These are phyloP conservation scores for Rynchops niger DNA, from an alignment of 2,113 vertebrate species.

Conservation along the genomic window DNA sequence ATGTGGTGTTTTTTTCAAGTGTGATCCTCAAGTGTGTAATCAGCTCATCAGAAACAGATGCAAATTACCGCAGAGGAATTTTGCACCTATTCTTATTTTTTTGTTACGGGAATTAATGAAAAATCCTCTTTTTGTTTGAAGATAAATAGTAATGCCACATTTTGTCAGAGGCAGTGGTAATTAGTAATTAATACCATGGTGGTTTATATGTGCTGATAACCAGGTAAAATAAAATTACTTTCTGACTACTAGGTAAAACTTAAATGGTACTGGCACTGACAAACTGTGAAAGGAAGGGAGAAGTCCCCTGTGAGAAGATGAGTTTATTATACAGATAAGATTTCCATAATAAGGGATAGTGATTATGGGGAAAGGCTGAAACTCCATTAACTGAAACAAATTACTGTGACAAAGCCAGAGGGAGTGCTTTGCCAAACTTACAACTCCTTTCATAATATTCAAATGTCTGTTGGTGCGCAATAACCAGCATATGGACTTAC, in stretches of 20 bases:
- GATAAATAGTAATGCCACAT: not conserved
- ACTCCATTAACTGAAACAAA: slow-evolving; percentile 65
- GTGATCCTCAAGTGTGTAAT: not conserved
- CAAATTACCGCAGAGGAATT: not conserved
- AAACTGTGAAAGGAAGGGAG: slow-evolving; percentile 34
- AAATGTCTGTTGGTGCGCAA: not conserved
- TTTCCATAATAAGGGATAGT: slow-evolving; percentile 61
- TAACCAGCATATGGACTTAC: not conserved
- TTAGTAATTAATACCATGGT: not conserved
- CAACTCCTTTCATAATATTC: slow-evolving; percentile 25
- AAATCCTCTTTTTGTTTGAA: not conserved
- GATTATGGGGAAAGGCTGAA: slow-evolving; percentile 55
- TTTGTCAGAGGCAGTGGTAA: not conserved
- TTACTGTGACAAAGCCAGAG: slow-evolving; percentile 59
- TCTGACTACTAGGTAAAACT: slow-evolving; percentile 1
- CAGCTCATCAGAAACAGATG: not conserved
- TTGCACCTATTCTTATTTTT: not conserved
- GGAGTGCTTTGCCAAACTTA: slow-evolving; percentile 57
- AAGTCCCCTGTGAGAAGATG: slow-evolving; percentile 45
- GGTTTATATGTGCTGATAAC: not conserved
- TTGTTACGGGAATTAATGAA: not conserved
- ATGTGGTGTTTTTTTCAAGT: not conserved
- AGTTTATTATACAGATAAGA: slow-evolving; percentile 68
- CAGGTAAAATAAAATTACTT: slow-evolving; percentile 33
- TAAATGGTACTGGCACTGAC: slow-evolving; percentile 40